Base-by-base conservation (phyloP, 2,888 invertebrate genomes). In the Serrognathus titanus region DNA sequence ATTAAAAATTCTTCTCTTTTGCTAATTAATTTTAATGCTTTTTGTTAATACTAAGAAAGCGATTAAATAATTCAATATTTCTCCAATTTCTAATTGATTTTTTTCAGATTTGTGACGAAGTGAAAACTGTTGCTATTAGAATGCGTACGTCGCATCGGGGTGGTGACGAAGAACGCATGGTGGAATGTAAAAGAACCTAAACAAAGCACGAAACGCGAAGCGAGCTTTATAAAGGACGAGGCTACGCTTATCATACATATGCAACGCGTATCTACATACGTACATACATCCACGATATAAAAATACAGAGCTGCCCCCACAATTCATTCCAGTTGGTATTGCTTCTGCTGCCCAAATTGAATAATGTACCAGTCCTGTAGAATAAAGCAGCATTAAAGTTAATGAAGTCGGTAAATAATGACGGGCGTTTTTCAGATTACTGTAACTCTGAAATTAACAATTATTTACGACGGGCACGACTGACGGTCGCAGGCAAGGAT, bases 171-270 rank as follows among this genome's bases (percentile, higher is more conserved):
- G 16, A 16, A 16, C 16, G 48, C 50, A 51, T 67, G 66, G 65
- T 59, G 66, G 65, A 64, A 66, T 64, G 52, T 59, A 59, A 56
- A 36, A 39, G 59, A 57, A 55, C 59, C 64, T 51, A 59, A 58
- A 62, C 61, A 64, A 61, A 62, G 63, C 62, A 65, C 60, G 61
- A 63, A 63, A 63, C 62, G 61, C 45, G 48, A 62, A 64, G 69
- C 69, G 68, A 66, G 70, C 64, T 71, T 67, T 69, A 68, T 68
- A 70, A 72, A 71, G 70, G 70, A 71, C 70, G 69, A 69, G 66
- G 65, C 71, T 69, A 66, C 71, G 75, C 74, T 74, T 74, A 75
- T 75, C 75, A 75, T 74, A 72, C 73, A 75, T 75, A 75, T 75
- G 75, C 74, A 74, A 75, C 72, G 72, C 71, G 70, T 74, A 74